Base-by-base conservation (phyloP, 1,140 invertebrate genomes). In the Saxidomus purpurata region DNA sequence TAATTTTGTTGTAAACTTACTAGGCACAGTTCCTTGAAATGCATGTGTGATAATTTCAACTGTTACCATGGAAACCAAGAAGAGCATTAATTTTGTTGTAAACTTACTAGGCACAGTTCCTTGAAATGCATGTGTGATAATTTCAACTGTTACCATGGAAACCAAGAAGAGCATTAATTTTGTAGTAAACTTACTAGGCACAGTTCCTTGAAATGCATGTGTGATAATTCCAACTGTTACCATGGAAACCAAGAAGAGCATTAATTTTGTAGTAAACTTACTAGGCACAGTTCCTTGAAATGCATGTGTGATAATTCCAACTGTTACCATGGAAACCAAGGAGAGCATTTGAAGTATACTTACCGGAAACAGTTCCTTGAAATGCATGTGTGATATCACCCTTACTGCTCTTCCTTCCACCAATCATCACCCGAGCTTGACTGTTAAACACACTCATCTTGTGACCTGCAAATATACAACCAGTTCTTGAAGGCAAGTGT, bases 361-460 rank as follows among this genome's bases (percentile, higher is more conserved):
- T 96, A 28, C 98, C 98, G 28, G 98, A 97, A 77, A 99, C 97
- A 38, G 98, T 97, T 17, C 98, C 98, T 76, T 97, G 96, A 95
- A 98, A 96, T 13, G 98, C 97, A 82, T 97, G 96, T 90, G 98
- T 97, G 40, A 99, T 97, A 79, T 97, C 96, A 85, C 96, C 96
- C 89, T 97, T 96, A 43, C 96, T 96, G 81, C 96, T 95, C 93
- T 97, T 97, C 96, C 97, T 97, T 9, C 98, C 98, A 25, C 99
- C 99, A n/a, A 99, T 97, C 93, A 98, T 97, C 77, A 99, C 97
- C 31, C 97, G 97, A 15, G 98, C 98, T 96, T 99, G 98, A 93
- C 97, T 97, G 96, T 99, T 99, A 96, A 99, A 99, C 31, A 98
- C 98, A 69, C 97, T 97, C 71, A 98, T 97, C 93, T 99, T 98